These are phyloP conservation scores for Leptocoma aspasia DNA, from an alignment of 2,113 vertebrate genomes.

Conservation along the genomic window DNA sequence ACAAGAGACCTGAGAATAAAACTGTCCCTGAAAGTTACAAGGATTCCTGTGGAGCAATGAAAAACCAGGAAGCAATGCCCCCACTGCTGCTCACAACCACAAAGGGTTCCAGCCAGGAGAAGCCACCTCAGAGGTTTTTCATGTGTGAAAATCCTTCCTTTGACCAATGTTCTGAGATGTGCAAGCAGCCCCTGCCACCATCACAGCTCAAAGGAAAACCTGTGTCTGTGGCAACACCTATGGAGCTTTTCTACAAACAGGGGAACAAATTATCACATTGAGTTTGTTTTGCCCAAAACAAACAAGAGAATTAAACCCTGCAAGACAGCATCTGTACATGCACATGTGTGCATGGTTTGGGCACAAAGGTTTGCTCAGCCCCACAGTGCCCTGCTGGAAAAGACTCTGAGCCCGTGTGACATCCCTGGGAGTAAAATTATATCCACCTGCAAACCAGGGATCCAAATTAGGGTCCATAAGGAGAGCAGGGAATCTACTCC, in stretches of 20 bases:
- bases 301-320: neutral
- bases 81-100: neutral
- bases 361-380: neutral
- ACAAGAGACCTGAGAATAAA: neutral
- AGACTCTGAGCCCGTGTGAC: accelerated
- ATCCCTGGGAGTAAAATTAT: neutral
- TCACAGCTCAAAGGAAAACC: neutral
- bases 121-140: neutral
- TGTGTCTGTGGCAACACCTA: neutral
- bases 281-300: neutral
- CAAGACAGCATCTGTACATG: neutral
- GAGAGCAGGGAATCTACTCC: neutral
- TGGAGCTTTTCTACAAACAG: neutral
- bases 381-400: neutral
- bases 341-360: too few relatives aligned
- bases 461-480: neutral
- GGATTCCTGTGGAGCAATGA: neutral
- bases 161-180: neutral
- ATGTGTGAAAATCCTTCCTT: neutral
- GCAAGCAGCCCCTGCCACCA: neutral
- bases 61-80: accelerated
- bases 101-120: neutral
- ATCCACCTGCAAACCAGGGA: neutral
- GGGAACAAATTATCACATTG: accelerated
- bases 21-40: too few relatives aligned